Evolutionary conservation across 1,140 invertebrate genomes (phyloP), one percentile per base, ranked within the genome.

Genomic region (Trachymyrmex cornetzi): DNA sequence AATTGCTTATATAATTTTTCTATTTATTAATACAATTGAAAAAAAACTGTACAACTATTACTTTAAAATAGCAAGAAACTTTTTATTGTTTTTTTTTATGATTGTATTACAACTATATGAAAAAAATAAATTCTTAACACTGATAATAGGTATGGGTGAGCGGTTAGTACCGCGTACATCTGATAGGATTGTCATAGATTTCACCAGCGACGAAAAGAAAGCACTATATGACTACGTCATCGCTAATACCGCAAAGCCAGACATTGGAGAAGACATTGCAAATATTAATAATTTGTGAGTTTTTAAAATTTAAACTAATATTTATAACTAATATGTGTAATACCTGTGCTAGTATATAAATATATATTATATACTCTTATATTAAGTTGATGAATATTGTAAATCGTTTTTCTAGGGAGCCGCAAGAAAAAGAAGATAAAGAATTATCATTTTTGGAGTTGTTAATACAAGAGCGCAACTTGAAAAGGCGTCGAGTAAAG

Each of bases 401-500:
- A 16, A 53, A 27, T 14, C 84, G n/a, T 50, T 85, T 30, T 87
- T 93, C 80, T 59, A 93, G 93, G 5, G 92, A 90, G 85, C n/a
- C 12, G 34, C 24, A 69, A 16, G 24, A 69, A n/a, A 91, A 89
- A 61, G 64, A 91, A 19, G 77, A 88, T 12, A 91, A 91, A 61
- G 85, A 85, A 63, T 90, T 92, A 27, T 93, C 95, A 0, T 90
- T 93, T 69, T 34, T 95, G 86, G 96, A 97, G 89, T 92, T 96
- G 59, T 88, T 97, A 30, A 95, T 96, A 0, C 95, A 96, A 88
- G 95, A 97, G 89, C 95, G 97, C 11, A 96, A 97, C 93, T 95
- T 96, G 84, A 97, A 96, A 93, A 95, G 97, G 34, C 95, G 97
- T 0, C 95, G 96, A 90, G 93, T 96, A 2, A 97, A 96, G 90